Percentiles rank a stretch among this genome's conserved stretches.
Conservation (phyloP, 1,140 invertebrate species). For the Notospermus geniculatus region DNA sequence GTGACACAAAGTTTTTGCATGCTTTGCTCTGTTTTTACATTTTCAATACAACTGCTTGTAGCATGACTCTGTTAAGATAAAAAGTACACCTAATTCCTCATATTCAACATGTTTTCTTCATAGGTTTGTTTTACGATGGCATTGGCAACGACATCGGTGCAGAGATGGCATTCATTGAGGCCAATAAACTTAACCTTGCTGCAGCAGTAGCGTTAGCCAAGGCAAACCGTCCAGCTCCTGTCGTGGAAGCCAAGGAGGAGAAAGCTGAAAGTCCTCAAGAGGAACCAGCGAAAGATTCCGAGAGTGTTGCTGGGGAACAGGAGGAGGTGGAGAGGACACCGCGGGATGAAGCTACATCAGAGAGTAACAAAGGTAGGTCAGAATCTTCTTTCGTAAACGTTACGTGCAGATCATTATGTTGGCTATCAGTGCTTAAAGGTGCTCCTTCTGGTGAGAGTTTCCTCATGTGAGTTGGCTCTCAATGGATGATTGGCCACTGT, state of each 20-base stretch:
- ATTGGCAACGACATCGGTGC: constrained; percentile 55
- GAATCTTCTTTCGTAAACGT: too few species aligned
- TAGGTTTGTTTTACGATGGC: constrained; percentile 53
- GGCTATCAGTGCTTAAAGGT: too few species aligned
- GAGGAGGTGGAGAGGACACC: constrained; percentile 1
- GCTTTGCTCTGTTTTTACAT: too few species aligned
- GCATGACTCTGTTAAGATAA: too few species aligned
- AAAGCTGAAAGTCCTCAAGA: constrained; percentile 12
- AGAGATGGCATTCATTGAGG: constrained; percentile 56
- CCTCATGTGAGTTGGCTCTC: too few species aligned
- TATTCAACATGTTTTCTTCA: constrained; percentile 3
- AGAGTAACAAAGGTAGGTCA: neutral
- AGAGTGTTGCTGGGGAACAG: constrained; percentile 18
- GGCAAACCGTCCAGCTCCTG: constrained; percentile 20
- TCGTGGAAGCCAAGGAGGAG: constrained; percentile 30
- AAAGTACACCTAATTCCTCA: neutral
- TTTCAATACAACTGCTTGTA: too few species aligned
- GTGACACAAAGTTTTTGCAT: too few species aligned
- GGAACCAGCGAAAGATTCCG: constrained; percentile 18
- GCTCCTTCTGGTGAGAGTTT: too few species aligned
- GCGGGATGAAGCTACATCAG: neutral
- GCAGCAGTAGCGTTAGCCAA: constrained; percentile 30
- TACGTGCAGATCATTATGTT: too few species aligned
- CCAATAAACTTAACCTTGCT: constrained; percentile 48
- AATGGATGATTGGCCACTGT: too few species aligned